Evolutionary conservation across 64 coral and sea anemone species (phyloP).

Genomic region (Montipora foliosa): DNA sequence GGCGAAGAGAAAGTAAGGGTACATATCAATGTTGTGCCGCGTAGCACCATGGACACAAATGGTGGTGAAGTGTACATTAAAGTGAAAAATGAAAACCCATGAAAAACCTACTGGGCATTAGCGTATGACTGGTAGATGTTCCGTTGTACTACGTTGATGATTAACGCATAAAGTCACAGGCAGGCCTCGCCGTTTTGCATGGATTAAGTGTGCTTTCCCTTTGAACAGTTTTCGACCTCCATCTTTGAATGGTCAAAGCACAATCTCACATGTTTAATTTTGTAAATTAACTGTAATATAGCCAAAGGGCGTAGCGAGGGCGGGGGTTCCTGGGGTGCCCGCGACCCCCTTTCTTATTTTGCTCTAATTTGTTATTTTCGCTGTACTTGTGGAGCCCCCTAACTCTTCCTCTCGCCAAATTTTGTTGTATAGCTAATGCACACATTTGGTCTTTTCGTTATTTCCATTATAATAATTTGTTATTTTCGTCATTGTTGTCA

Average conservation of each 20-base stretch:
- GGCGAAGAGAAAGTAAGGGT: conserved; percentile 53
- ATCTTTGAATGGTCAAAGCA: not conserved
- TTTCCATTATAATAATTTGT: too few species aligned
- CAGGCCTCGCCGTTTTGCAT: not conserved
- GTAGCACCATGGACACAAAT: not conserved
- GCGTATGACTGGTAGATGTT: not conserved
- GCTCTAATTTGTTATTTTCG: too few species aligned
- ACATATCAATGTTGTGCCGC: conserved; percentile 31
- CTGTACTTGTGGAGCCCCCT: too few species aligned
- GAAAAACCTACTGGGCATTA: not conserved
- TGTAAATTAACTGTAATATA: not conserved
- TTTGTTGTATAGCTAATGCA: too few species aligned
- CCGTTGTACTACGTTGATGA: not conserved
- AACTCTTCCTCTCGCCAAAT: too few species aligned
- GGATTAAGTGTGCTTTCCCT: not conserved
- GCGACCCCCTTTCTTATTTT: too few species aligned
- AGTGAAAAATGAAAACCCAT: not conserved
- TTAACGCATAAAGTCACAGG: not conserved
- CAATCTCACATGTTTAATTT: not conserved
- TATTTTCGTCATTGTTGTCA: too few species aligned
- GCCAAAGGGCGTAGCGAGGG: not conserved
- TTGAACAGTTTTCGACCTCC: not conserved
- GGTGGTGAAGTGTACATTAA: not conserved
- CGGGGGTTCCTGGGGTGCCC: too few species aligned
- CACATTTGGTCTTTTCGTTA: too few species aligned